Conservation (phyloP, 2,113 vertebrate genomes). For the Telmatochromis brichardi region DNA sequence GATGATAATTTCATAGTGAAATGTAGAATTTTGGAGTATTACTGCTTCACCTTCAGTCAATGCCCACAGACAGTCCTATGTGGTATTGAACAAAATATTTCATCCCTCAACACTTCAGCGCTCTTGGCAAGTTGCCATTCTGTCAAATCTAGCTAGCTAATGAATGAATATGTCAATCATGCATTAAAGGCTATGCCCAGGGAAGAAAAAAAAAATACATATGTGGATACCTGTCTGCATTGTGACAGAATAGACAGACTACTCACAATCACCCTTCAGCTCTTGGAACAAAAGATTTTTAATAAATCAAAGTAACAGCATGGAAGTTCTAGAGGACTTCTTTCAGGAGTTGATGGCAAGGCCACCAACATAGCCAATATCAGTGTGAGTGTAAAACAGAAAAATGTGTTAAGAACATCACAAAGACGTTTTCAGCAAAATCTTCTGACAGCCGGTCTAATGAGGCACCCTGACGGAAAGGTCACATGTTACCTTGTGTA, state of each 20-base stretch:
- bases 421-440: background rate
- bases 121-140: constrained; percentile 20
- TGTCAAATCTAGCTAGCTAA: constrained; percentile 46
- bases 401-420: background rate
- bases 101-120: constrained; percentile 1
- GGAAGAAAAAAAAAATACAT: constrained; percentile 10
- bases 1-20: constrained; percentile 1
- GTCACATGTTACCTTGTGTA: background rate
- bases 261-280: background rate
- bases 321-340: background rate
- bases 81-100: constrained; percentile 21
- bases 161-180: constrained; percentile 46
- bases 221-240: constrained; percentile 7
- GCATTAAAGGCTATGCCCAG: constrained; percentile 12
- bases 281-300: background rate
- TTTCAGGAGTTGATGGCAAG: background rate
- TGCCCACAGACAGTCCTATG: background rate
- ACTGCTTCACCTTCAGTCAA: background rate
- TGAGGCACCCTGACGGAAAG: background rate
- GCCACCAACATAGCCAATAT: background rate
- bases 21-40: background rate
- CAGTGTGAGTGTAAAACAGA: background rate
- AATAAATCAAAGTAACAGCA: constrained; percentile 23
- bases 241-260: constrained; percentile 10
- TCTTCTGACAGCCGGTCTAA: background rate